Evolutionary conservation across 1,140 invertebrate genomes (phyloP).

Genomic region (Rhizoglyphus robini): DNA sequence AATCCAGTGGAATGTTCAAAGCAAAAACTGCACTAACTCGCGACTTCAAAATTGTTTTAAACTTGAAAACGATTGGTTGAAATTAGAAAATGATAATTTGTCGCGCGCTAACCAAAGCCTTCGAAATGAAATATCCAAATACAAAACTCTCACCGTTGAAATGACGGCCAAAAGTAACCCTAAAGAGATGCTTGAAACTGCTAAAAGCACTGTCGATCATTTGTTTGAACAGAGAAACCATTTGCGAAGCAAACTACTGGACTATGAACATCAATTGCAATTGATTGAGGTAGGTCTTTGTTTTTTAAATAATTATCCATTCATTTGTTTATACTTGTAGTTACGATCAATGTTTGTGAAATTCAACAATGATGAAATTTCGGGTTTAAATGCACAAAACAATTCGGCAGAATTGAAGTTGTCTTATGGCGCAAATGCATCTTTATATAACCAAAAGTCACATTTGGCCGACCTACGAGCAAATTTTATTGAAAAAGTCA

Average conservation of each 20-base stretch:
- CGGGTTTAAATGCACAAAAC: neutral
- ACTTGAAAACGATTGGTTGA: conserved; percentile 1
- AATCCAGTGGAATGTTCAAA: conserved; percentile 53
- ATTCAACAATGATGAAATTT: conserved; percentile 6
- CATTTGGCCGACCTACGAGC: conserved; percentile 14
- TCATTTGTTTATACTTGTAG: too few species aligned
- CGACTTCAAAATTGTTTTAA: conserved; percentile 11
- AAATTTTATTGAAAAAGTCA: neutral
- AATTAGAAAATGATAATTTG: too few species aligned
- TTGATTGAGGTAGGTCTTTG: conserved; percentile 21
- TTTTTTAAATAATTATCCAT: too few species aligned
- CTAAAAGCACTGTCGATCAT: conserved; percentile 17
- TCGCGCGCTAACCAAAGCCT: too few species aligned
- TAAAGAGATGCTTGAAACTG: conserved; percentile 11
- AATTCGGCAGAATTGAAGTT: neutral
- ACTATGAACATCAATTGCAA: conserved; percentile 20
- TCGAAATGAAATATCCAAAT: conserved; percentile 1
- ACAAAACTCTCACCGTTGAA: neutral
- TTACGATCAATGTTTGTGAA: conserved; percentile 13
- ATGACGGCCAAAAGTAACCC: neutral
- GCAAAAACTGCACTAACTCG: conserved; percentile 19
- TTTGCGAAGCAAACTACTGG: conserved; percentile 16
- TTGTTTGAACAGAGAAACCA: conserved; percentile 16
- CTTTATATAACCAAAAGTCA: conserved; percentile 16
- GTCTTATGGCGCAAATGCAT: neutral